A percentile compares a stretch with the other conserved stretches of the same genome.
Conservation (phyloP, 2,888 invertebrate genomes). For the Scrobipalpa costella region DNA sequence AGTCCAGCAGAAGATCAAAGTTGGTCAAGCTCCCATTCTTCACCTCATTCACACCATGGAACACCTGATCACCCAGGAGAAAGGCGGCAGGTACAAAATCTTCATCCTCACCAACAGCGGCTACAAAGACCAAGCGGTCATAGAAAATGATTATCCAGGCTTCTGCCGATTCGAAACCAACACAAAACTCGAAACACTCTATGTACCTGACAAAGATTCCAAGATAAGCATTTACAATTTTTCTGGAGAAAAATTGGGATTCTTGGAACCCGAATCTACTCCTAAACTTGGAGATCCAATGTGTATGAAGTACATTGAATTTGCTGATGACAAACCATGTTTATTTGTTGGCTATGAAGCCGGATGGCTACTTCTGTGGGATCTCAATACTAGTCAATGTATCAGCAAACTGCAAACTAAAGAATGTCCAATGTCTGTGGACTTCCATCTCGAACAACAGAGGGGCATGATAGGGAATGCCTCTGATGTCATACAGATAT, state of each 20-base stretch:
- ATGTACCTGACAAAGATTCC: conserved; percentile 84
- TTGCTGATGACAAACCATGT: conserved; percentile 72
- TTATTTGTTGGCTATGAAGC: conserved; percentile 87
- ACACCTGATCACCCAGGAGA: conserved; percentile 87
- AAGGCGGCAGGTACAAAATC: conserved; percentile 85
- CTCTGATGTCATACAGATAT: conserved; percentile 83
- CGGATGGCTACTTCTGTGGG: conserved; percentile 87
- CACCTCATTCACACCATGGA: conserved; percentile 82
- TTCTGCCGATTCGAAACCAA: conserved; percentile 86
- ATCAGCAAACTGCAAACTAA: conserved; percentile 80
- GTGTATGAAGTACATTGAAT: conserved; percentile 81
- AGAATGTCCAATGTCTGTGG: conserved; percentile 86
- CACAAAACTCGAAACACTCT: conserved; percentile 82
- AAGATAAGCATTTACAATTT: conserved; percentile 76
- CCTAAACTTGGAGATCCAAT: conserved; percentile 83
- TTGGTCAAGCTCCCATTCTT: conserved; percentile 84
- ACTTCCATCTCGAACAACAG: conserved; percentile 84
- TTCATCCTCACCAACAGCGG: conserved; percentile 83
- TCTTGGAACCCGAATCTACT: conserved; percentile 61
- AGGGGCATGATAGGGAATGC: conserved; percentile 85
- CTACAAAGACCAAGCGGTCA: conserved; percentile 79
- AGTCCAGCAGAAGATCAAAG: conserved; percentile 83
- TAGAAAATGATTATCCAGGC: conserved; percentile 84
- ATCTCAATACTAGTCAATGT: conserved; percentile 82
- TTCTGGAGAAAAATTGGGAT: conserved; percentile 66